phyloP scores from a whole-genome alignment of 2,797 vertebrate species.

The Syngnathus acus region DNA sequence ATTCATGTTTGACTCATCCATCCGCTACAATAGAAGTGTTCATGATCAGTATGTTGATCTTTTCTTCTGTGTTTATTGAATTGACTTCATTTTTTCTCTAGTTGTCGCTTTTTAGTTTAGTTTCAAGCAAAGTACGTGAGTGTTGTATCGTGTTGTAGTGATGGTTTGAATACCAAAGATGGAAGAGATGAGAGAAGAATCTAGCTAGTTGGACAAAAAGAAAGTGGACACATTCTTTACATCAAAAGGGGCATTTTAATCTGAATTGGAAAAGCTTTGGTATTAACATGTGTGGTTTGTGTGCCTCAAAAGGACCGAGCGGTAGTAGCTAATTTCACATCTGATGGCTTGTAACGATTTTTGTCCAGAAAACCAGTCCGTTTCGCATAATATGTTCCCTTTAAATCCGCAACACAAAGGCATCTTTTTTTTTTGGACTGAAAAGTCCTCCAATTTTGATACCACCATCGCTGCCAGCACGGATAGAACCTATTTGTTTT shows the following conservation, averaged over 20 bases:
- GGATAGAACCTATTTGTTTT: conserved; percentile 4
- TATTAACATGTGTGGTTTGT: too few species aligned
- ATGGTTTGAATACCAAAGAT: conserved; percentile 52
- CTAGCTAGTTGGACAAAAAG: too few species aligned
- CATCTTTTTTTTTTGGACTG: not conserved
- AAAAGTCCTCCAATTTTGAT: not conserved
- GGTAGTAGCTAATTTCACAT: not conserved
- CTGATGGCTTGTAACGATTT: not conserved
- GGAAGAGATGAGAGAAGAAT: conserved; percentile 47
- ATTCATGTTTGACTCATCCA: not conserved
- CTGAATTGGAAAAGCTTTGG: too few species aligned
- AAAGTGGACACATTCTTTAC: not conserved
- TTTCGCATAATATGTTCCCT: not conserved
- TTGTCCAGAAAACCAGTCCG: not conserved
- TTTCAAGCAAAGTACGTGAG: not conserved
- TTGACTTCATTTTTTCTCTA: conserved; percentile 10
- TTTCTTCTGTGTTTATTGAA: not conserved
- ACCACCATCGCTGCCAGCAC: conserved; percentile 46
- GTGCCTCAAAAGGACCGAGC: too few species aligned
- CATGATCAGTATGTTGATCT: not conserved
- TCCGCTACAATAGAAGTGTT: not conserved
- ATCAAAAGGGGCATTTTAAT: too few species aligned
- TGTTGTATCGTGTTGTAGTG: conserved; percentile 1
- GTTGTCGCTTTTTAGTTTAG: not conserved
- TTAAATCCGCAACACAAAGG: conserved; percentile 11